phyloP scores from a whole-genome alignment of 2,113 vertebrate genomes.

The Grallaria varia region DNA sequence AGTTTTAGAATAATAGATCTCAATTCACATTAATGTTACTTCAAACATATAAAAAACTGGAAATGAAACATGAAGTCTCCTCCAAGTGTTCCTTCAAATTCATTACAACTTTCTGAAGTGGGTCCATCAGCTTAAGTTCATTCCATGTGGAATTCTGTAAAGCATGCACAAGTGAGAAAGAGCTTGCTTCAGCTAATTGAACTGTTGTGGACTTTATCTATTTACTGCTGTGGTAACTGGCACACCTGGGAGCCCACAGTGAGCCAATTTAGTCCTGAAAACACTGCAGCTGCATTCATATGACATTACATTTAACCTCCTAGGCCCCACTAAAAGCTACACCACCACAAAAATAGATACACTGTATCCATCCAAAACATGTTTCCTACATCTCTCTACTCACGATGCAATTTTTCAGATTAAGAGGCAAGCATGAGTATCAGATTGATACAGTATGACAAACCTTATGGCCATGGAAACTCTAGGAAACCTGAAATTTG shows the following conservation, averaged over 20 bases:
- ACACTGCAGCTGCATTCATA: background rate
- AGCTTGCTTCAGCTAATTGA: background rate
- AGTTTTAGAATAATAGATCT: background rate
- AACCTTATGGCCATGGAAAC: background rate
- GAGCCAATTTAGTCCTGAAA: background rate
- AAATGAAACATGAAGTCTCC: constrained; percentile 48
- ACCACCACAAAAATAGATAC: background rate
- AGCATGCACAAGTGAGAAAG: background rate
- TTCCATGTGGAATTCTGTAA: background rate
- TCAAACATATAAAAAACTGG: background rate
- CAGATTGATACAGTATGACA: background rate
- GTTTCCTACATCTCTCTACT: background rate
- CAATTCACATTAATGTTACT: background rate
- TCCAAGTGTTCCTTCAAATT: constrained; percentile 51
- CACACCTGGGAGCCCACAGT: background rate
- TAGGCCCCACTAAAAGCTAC: background rate
- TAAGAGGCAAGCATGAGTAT: background rate
- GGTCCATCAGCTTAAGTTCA: background rate
- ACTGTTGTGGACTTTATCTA: background rate
- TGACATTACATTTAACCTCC: background rate
- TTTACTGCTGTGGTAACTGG: background rate
- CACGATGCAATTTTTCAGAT: background rate
- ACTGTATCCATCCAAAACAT: background rate
- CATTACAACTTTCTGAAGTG: background rate
- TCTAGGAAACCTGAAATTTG: background rate